Evolutionary conservation across 2,888 invertebrate genomes (phyloP).

Genomic region (Mythimna pallens): DNA sequence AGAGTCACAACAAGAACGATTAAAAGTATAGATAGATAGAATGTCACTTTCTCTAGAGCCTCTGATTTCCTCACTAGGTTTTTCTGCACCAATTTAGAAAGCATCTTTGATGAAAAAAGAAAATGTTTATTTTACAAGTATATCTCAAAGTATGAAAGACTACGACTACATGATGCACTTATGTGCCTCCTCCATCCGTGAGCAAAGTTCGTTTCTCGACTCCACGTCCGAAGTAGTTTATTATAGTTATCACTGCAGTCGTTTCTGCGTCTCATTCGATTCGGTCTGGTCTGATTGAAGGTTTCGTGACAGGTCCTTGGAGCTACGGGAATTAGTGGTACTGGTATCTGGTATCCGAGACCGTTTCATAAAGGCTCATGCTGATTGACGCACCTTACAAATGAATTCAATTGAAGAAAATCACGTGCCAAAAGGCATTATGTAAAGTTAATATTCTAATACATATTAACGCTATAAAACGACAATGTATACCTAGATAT

Average conservation of each 20-base stretch:
- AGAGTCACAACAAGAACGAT: too few relatives aligned
- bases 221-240: conserved; percentile 53
- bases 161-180: not conserved
- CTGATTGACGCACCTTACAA: conserved; percentile 6
- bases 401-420: not conserved
- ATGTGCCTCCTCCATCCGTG: conserved; percentile 42
- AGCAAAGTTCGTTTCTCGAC: conserved; percentile 23
- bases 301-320: conserved; percentile 69
- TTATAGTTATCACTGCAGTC: conserved; percentile 68
- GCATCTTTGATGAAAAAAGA: too few relatives aligned
- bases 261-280: conserved; percentile 70
- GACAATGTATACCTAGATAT: not conserved
- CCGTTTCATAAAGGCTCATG: conserved; percentile 38
- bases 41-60: too few relatives aligned
- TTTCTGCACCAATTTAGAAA: too few relatives aligned
- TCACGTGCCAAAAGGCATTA: not conserved
- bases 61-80: too few relatives aligned
- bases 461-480: not conserved
- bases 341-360: conserved; percentile 33
- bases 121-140: too few relatives aligned
- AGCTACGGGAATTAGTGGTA: conserved; percentile 60
- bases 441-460: too few relatives aligned
- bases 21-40: too few relatives aligned
- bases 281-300: conserved; percentile 77
- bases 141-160: too few relatives aligned